These are phyloP conservation scores for Rousettus madagascariensis DNA, from an alignment of 2,797 vertebrate species.

Conservation along the genomic window DNA sequence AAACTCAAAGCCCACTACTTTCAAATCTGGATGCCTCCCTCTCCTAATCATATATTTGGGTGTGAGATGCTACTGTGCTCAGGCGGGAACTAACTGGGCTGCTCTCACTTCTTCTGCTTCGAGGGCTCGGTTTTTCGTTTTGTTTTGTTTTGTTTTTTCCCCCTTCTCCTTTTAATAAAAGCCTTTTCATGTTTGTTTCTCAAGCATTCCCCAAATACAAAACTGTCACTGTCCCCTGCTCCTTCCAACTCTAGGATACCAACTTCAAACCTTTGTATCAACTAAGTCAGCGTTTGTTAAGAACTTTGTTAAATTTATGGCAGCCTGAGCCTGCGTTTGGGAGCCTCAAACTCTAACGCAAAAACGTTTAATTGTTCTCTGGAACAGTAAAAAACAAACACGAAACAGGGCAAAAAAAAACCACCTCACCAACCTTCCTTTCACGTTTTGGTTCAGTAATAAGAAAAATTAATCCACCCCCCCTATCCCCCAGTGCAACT, in stretches of 20 bases:
- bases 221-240: constrained; percentile 45
- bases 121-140: neutral
- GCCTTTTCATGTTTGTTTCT: constrained; percentile 54
- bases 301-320: neutral
- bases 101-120: constrained; percentile 32
- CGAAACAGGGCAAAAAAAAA: neutral
- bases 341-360: neutral
- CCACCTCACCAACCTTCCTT: neutral
- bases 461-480: constrained; percentile 48
- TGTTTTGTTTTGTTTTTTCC: neutral
- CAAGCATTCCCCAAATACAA: constrained; percentile 40
- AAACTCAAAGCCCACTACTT: constrained; percentile 43
- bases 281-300: neutral
- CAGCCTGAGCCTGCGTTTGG: neutral
- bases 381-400: neutral
- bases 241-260: constrained; percentile 29
- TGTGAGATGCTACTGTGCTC: neutral
- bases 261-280: constrained; percentile 49
- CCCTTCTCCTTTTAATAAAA: constrained; percentile 52
- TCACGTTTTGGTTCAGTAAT: neutral
- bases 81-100: neutral
- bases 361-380: constrained; percentile 23
- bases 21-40: neutral
- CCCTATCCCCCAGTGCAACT: neutral
- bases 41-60: neutral